These are phyloP conservation scores for Gasterosteus nipponicus DNA, from an alignment of 2,113 vertebrate species.

Conservation along the genomic window DNA sequence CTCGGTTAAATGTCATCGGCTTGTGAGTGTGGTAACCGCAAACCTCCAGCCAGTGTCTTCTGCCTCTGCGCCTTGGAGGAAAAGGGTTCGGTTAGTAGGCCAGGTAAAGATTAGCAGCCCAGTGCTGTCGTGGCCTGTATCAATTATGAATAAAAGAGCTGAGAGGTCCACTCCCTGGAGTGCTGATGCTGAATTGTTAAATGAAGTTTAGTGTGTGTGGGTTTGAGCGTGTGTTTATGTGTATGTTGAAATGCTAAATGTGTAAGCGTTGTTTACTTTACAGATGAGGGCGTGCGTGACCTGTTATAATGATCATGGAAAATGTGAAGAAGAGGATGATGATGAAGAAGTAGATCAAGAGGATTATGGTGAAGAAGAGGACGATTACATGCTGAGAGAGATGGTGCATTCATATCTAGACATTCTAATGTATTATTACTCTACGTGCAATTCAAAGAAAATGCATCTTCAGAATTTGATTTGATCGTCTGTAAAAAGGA, in stretches of 20 bases:
- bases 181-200: constrained; percentile 66
- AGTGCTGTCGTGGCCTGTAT: constrained; percentile 56
- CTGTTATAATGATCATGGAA: neutral
- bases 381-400: neutral
- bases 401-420: neutral
- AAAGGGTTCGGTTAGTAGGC: constrained; percentile 71
- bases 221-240: neutral
- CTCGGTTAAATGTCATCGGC: constrained; percentile 69
- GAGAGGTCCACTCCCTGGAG: constrained; percentile 55
- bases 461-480: neutral
- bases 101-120: constrained; percentile 58
- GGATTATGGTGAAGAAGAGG: neutral
- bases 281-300: neutral
- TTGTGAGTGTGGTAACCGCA: constrained; percentile 56
- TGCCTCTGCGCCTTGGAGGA: constrained; percentile 59
- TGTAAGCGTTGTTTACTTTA: constrained; percentile 7
- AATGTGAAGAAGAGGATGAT: neutral
- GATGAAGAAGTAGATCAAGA: neutral
- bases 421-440: neutral
- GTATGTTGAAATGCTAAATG: neutral
- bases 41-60: constrained; percentile 65
- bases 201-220: constrained; percentile 26
- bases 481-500: neutral
- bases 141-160: constrained; percentile 70
- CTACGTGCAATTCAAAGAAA: neutral